Evolutionary conservation across 1,140 invertebrate genomes (phyloP).

Genomic region (Probaryconus sp.): DNA sequence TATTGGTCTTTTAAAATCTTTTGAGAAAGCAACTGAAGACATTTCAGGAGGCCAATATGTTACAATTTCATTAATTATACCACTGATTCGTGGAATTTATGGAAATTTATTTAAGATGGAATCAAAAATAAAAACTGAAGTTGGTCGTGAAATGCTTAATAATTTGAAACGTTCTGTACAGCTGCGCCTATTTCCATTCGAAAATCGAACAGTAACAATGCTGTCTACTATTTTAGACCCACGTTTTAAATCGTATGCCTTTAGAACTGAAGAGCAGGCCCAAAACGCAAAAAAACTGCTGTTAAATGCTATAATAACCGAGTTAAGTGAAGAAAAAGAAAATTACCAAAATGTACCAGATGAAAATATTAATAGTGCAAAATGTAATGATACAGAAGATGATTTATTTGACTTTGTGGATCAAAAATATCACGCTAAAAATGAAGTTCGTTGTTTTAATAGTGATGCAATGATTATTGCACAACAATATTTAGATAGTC

Average conservation of each 20-base stretch:
- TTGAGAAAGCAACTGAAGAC: too few relatives aligned
- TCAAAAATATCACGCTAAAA: too few relatives aligned
- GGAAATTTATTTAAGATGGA: not conserved
- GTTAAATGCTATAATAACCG: not conserved
- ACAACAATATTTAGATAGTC: slow-evolving; percentile 10
- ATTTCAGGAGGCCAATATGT: too few relatives aligned
- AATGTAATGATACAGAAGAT: not conserved
- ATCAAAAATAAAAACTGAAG: not conserved
- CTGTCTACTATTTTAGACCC: not conserved
- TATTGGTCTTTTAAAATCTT: too few relatives aligned
- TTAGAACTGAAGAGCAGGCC: slow-evolving; percentile 5
- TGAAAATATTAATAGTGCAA: too few relatives aligned
- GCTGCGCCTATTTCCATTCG: slow-evolving; percentile 2
- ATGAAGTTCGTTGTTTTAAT: too few relatives aligned
- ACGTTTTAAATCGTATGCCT: slow-evolving; percentile 9
- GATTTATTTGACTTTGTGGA: slow-evolving; percentile 18
- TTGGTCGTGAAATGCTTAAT: not conserved
- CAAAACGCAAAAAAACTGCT: slow-evolving; percentile 8
- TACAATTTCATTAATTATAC: slow-evolving; percentile 5
- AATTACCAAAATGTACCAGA: too few relatives aligned
- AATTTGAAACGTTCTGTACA: not conserved
- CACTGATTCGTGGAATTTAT: slow-evolving; percentile 16
- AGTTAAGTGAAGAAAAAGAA: not conserved
- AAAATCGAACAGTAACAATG: slow-evolving; percentile 2
- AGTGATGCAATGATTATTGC: slow-evolving; percentile 15